Base-by-base conservation (phyloP, 2,797 vertebrate species). In the Pseudomugil gertrudae region DNA sequence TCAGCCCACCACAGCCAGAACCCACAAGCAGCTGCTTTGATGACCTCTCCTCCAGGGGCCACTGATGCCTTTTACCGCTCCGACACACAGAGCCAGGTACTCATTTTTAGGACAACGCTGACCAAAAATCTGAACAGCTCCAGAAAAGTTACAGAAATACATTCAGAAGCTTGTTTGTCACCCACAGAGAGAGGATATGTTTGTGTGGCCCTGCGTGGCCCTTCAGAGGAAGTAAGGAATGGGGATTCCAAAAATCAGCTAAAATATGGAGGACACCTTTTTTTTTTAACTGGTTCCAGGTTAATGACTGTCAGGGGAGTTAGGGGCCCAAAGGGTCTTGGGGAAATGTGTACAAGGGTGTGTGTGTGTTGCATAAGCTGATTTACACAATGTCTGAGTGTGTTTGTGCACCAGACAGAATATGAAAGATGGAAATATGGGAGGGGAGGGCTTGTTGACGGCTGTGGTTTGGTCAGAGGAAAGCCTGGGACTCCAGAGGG, bases 291-390 rank as follows among this genome's bases (percentile, higher is more conserved):
- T 82, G 82, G 74, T 74, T 88, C 56, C 72, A 78, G 87, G 89
- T 92, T 92, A 92, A 94, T 89, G 84, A 90, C 87, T 80, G 85
- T 77, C 88, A 54, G 67, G 91, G 90, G 91, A 93, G 87, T 91
- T 81, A 30, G 30, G 67, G 66, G 62, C 74, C 67, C 80, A 80
- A 64, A 67, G 68, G 78, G 83, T 84, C 69, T 72, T 15, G 78
- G 84, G 85, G 78, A 43, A 56, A 65, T 62, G 52, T 30, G 47
- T 29, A 56, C 35, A 45, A 35, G 55, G 4, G 27, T 74, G 63
- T 71, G 30, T 69, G 64, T 36, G 21, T 69, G 40, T 40, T 60
- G 63, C 38, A 36, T 62, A 32, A 33, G 57, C 56, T 53, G 24
- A 57, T 62, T 63, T 19, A 26, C 59, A 43, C 35, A 13, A 52